Evolutionary conservation across 2,113 vertebrate genomes (phyloP).

Genomic region (Atherinomorus stipes): DNA sequence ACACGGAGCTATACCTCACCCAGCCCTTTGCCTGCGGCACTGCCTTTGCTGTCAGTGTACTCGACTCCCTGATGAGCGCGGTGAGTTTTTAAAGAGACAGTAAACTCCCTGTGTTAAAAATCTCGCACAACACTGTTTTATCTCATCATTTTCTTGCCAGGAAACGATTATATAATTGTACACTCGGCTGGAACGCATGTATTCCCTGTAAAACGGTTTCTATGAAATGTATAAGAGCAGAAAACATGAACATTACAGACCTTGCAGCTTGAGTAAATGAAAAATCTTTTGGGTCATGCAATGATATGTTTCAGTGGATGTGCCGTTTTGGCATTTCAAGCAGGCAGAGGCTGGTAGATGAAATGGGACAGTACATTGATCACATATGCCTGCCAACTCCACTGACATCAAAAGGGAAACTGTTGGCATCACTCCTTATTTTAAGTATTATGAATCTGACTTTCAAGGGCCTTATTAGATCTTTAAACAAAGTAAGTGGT

Average conservation of each 20-base stretch:
- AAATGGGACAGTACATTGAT: constrained; percentile 76
- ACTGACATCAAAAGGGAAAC: constrained; percentile 72
- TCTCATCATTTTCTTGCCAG: neutral
- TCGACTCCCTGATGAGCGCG: constrained; percentile 99
- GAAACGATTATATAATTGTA: neutral
- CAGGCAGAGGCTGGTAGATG: constrained; percentile 69
- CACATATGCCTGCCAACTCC: constrained; percentile 65
- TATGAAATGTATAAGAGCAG: no score
- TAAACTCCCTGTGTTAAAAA: neutral
- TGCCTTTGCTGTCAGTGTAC: constrained; percentile 96
- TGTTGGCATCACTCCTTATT: constrained; percentile 61
- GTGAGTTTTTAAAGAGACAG: constrained; percentile 82
- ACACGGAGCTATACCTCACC: constrained; percentile 98
- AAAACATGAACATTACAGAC: constrained; percentile 1
- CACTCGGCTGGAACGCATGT: neutral
- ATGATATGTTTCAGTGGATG: constrained; percentile 37
- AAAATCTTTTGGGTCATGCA: constrained; percentile 6
- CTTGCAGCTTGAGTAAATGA: constrained; percentile 1
- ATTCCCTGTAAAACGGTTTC: neutral
- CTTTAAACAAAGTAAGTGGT: constrained; percentile 73
- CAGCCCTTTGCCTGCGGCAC: constrained; percentile 99
- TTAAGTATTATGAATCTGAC: constrained; percentile 69
- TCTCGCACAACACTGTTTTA: neutral
- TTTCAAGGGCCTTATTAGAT: constrained; percentile 75
- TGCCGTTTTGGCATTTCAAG: constrained; percentile 55